A percentile compares a stretch with the other conserved stretches of the same genome.
Evolutionary conservation across 2,888 invertebrate species (phyloP).

Genomic region (Tetranychus truncatus): DNA sequence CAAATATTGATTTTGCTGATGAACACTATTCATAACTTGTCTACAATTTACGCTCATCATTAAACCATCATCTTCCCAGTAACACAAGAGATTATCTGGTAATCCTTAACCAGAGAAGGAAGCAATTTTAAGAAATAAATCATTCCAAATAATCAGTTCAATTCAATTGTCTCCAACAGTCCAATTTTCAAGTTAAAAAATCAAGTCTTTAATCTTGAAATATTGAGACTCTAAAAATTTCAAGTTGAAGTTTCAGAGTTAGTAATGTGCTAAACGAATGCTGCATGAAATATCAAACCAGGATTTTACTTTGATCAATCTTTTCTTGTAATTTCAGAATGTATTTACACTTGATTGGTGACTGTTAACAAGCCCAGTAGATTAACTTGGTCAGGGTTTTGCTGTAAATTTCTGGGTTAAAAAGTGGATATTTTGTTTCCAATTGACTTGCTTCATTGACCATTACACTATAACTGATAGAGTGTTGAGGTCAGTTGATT

Average conservation of each 20-base stretch:
- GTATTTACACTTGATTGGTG: background rate
- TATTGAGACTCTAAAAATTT: no score
- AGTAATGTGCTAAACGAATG: no score
- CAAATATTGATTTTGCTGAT: background rate
- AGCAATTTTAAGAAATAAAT: no score
- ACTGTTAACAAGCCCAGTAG: background rate
- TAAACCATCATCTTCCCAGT: background rate
- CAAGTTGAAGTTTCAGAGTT: no score
- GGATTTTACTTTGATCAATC: no score
- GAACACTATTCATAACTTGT: background rate
- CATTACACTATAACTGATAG: background rate
- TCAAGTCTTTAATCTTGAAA: no score
- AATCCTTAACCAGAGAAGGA: no score
- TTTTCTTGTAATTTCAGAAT: background rate
- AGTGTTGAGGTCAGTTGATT: background rate
- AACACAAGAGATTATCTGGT: background rate
- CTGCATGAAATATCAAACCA: no score
- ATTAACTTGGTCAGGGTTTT: background rate
- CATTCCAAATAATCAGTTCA: no score
- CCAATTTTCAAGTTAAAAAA: no score
- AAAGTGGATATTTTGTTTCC: constrained; percentile 1
- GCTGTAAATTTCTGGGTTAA: background rate
- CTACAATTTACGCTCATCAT: background rate
- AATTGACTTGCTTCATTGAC: background rate
- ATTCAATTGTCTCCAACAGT: no score